Conservation (phyloP, 2,797 vertebrate species). For the Tamandua tetradactyla region DNA sequence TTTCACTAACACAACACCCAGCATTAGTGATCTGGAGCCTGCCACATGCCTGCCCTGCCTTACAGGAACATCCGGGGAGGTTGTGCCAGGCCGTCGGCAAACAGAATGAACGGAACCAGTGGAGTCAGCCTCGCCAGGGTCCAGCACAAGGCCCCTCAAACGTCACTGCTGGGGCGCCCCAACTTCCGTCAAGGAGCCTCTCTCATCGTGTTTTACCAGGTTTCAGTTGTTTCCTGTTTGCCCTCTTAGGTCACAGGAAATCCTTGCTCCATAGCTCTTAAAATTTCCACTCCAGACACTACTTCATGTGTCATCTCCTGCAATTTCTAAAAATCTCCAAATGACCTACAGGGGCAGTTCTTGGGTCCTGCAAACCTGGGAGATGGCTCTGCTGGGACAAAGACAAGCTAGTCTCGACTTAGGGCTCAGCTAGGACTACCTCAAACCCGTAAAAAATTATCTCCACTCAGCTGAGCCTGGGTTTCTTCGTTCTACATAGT, state of each 20-base stretch:
- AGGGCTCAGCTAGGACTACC: too few species aligned
- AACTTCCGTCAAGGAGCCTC: not conserved
- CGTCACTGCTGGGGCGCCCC: not conserved
- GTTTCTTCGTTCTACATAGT: accelerated
- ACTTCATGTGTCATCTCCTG: not conserved
- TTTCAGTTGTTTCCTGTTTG: not conserved
- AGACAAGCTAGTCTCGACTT: not conserved
- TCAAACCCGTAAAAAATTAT: not conserved
- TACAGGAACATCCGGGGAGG: accelerated
- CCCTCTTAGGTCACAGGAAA: not conserved
- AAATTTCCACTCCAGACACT: not conserved
- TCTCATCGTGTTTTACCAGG: not conserved
- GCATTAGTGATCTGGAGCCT: not conserved
- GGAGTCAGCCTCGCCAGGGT: accelerated
- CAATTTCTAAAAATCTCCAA: not conserved
- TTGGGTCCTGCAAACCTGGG: not conserved
- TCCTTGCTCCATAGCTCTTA: not conserved
- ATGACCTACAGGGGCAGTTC: not conserved
- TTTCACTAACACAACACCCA: not conserved
- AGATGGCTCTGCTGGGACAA: not conserved
- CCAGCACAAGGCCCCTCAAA: not conserved
- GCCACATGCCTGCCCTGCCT: accelerated
- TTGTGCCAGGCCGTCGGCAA: accelerated
- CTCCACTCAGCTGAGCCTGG: not conserved
- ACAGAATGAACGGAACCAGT: not conserved